phyloP scores from a whole-genome alignment of 2,888 invertebrate species.

The Halictus ligatus region DNA sequence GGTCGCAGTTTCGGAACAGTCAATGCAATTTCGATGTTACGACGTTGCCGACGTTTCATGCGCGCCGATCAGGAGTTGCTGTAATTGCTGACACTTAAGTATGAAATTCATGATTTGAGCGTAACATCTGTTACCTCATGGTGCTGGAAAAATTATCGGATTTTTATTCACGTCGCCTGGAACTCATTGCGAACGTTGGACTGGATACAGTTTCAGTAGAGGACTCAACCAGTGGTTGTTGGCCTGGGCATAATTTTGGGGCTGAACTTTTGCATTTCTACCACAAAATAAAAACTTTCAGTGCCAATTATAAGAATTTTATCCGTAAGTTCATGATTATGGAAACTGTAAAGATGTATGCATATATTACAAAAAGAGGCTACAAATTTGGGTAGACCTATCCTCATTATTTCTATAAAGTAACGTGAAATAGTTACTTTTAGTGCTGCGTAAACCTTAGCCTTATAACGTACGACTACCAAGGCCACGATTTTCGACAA shows the following conservation, averaged over 20 bases:
- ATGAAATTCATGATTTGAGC: not conserved
- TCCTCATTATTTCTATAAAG: too few relatives aligned
- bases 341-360: too few relatives aligned
- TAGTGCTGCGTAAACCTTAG: too few relatives aligned
- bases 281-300: not conserved
- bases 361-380: too few relatives aligned
- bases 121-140: not conserved
- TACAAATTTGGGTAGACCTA: too few relatives aligned
- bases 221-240: not conserved
- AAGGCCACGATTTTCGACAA: not conserved
- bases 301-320: too few relatives aligned
- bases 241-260: not conserved
- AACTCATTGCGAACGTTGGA: not conserved
- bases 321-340: too few relatives aligned
- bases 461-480: not conserved
- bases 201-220: not conserved
- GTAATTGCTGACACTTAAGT: not conserved
- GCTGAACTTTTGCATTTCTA: not conserved
- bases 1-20: constrained; percentile 19
- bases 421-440: not conserved
- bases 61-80: not conserved
- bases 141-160: not conserved
- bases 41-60: not conserved
- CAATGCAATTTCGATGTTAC: constrained; percentile 32
- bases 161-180: not conserved